These are phyloP conservation scores for Pristionchus exspectatus DNA, from an alignment of 2,888 invertebrate species.

Conservation along the genomic window DNA sequence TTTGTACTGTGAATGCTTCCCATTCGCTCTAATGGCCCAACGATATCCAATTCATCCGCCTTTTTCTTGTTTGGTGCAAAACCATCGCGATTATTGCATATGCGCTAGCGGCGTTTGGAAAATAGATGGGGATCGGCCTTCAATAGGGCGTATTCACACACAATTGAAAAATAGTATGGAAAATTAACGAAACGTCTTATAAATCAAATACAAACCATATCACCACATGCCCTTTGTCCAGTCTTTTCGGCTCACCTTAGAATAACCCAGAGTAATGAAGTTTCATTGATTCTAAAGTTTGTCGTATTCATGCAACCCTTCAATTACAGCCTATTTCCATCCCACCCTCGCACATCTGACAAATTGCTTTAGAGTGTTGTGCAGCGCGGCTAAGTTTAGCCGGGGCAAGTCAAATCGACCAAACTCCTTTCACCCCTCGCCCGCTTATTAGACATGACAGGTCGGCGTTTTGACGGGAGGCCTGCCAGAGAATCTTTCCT, in stretches of 20 bases:
- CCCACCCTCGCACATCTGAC: not conserved
- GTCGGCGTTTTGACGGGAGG: not conserved
- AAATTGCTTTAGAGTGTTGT: not conserved
- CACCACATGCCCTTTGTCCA: no score
- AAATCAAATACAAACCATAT: no score
- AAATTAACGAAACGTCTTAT: no score
- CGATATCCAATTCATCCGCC: not conserved
- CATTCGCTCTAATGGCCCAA: not conserved
- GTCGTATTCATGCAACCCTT: not conserved
- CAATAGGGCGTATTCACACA: not conserved
- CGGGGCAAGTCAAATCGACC: not conserved
- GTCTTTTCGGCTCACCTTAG: no score
- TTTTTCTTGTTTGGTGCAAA: not conserved
- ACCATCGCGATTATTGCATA: not conserved
- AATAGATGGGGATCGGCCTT: not conserved
- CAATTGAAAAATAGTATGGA: no score
- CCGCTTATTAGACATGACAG: conserved; percentile 32
- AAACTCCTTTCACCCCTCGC: not conserved
- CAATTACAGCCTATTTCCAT: not conserved
- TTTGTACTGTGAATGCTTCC: not conserved
- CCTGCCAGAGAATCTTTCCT: not conserved
- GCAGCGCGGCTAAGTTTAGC: not conserved
- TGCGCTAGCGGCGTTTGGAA: not conserved
- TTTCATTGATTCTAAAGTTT: no score
- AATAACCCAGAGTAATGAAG: no score